These are phyloP conservation scores for Corythaixoides concolor DNA, from an alignment of 2,113 vertebrate species.

Conservation along the genomic window DNA sequence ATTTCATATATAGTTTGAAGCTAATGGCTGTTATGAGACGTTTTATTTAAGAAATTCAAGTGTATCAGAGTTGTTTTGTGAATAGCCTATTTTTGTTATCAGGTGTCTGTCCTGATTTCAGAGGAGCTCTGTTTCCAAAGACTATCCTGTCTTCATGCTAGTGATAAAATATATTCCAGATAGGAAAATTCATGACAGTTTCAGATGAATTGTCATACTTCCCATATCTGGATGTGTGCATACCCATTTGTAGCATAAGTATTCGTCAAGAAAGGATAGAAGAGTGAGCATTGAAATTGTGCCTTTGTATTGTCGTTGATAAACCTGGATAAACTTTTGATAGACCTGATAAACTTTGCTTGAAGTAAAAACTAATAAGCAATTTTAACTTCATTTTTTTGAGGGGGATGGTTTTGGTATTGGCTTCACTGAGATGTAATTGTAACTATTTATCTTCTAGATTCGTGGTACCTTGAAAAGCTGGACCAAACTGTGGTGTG, in stretches of 20 bases:
- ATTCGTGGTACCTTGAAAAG: conserved; percentile 97
- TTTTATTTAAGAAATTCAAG: background rate
- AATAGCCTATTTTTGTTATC: background rate
- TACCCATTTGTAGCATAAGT: background rate
- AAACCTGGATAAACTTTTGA: background rate
- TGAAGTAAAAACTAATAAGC: background rate
- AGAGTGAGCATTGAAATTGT: background rate
- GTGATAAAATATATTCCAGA: background rate
- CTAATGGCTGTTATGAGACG: background rate
- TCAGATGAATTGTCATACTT: background rate
- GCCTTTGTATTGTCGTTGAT: background rate
- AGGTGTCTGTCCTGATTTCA: background rate
- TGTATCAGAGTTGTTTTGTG: background rate
- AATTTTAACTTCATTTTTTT: background rate
- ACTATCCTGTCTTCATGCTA: background rate
- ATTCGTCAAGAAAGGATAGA: background rate
- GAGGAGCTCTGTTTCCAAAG: background rate
- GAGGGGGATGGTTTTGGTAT: background rate
- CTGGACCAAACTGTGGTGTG: conserved; percentile 99
- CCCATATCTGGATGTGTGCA: background rate
- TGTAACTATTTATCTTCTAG: conserved; percentile 69
- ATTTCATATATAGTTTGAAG: background rate
- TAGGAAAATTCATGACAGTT: background rate
- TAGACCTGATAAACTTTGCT: background rate
- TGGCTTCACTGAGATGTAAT: background rate